phyloP scores from a whole-genome alignment of 2,797 vertebrate genomes.

The Bradypus variegatus region DNA sequence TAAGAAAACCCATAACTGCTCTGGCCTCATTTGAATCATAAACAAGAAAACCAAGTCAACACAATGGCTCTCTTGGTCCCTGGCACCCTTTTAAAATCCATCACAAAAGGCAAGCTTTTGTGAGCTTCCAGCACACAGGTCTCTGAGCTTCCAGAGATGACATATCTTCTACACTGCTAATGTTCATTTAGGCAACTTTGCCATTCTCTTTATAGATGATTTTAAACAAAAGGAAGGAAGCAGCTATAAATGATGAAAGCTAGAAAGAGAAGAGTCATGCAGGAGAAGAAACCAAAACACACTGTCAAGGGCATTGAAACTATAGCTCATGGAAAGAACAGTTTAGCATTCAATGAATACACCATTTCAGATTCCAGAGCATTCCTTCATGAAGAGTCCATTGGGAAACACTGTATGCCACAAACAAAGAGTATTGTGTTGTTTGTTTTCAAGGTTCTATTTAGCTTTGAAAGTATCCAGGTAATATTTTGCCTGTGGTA shows the following conservation, averaged over 20 bases:
- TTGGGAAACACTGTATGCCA: not conserved
- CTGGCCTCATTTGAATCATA: not conserved
- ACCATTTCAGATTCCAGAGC: not conserved
- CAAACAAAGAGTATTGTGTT: accelerated
- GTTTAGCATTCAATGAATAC: not conserved
- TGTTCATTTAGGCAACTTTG: not conserved
- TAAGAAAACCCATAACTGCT: not conserved
- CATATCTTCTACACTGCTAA: not conserved
- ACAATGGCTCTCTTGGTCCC: not conserved
- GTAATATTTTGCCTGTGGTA: conserved; percentile 43
- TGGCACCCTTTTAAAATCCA: not conserved
- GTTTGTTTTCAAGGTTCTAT: conserved; percentile 46
- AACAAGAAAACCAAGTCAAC: not conserved
- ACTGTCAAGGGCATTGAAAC: not conserved
- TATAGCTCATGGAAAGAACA: not conserved
- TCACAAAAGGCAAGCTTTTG: not conserved
- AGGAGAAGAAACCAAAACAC: conserved; percentile 16
- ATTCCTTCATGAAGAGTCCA: not conserved
- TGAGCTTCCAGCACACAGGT: not conserved
- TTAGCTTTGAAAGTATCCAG: conserved; percentile 31
- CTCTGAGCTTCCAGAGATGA: not conserved
- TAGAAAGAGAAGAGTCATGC: not conserved
- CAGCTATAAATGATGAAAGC: not conserved
- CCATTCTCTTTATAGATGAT: not conserved
- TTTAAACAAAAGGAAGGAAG: not conserved